phyloP scores from a whole-genome alignment of 2,888 invertebrate species.

The Macropis europaea region DNA sequence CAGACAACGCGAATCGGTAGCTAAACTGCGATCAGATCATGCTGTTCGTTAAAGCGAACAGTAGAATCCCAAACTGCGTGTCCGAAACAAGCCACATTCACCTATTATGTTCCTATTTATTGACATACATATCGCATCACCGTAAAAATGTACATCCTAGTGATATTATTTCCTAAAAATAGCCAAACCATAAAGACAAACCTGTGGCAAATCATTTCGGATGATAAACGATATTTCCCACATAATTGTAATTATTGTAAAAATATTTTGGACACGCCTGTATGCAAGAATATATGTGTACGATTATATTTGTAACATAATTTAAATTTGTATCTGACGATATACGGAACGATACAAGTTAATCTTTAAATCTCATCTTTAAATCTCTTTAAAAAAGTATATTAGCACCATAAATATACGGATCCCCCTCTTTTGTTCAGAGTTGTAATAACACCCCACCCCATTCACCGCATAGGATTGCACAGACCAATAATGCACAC shows the following conservation, averaged over 20 bases:
- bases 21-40: not conserved
- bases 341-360: constrained; percentile 23
- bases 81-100: constrained; percentile 45
- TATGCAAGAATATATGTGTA: constrained; percentile 40
- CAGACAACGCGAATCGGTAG: constrained; percentile 19
- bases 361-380: constrained; percentile 24
- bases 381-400: constrained; percentile 45
- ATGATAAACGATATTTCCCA: constrained; percentile 38
- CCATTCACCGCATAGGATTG: constrained; percentile 23
- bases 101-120: constrained; percentile 56
- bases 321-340: constrained; percentile 21
- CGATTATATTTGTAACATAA: constrained; percentile 32
- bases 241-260: constrained; percentile 42
- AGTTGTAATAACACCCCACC: not conserved
- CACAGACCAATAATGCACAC: constrained; percentile 43
- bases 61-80: constrained; percentile 4
- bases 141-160: constrained; percentile 64
- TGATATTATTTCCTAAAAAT: constrained; percentile 65
- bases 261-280: constrained; percentile 40
- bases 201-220: constrained; percentile 61
- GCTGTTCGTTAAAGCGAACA: not conserved
- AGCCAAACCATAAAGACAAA: constrained; percentile 44
- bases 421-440: constrained; percentile 1
- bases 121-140: constrained; percentile 49
- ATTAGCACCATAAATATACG: constrained; percentile 47